Evolutionary conservation across 2,113 vertebrate genomes (phyloP), one percentile per base, ranked within the genome.

Genomic region (Phoenicopterus ruber): DNA sequence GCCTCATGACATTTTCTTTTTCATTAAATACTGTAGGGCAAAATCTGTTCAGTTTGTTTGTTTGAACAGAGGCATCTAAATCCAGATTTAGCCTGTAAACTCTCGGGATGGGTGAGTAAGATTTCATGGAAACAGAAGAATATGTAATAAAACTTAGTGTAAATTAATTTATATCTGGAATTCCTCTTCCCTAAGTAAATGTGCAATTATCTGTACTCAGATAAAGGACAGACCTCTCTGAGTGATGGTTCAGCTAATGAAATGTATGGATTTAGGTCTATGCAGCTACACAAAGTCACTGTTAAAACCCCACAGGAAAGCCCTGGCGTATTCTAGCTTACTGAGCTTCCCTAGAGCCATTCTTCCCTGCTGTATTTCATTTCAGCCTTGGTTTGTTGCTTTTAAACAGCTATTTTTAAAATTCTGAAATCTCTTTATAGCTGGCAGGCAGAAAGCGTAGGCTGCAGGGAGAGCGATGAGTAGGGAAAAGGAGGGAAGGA

Each of bases 361-460:
- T 94, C 67, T 88, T 83, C n/a, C 46, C 52, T 44, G 52, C 47
- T 95, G 46, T 82, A 91, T 84, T 93, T 93, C 36, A n/a, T 84
- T 92, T 84, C 92, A 84, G 28, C 52, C 80, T 86, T 62, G 66
- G 77, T 89, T 94, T 95, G 65, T 84, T 95, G 72, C 86, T 94
- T 92, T 95, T 76, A 88, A 94, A 90, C 42, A 86, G 66, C 82
- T 96, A 71, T 94, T 97, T 96, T 96, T 89, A 88, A 84, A 82
- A 74, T 72, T 79, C 69, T 76, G 77, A 84, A 92, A 57, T 79
- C 92, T 86, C 65, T 90, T 94, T 94, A 84, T 67, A 94, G 61
- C 77, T 84, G 80, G 77, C 83, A 96, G 82, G 82, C 76, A 96
- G 80, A 95, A 91, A 69, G 84, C 13, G 22, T 95, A n/a, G 94